These are phyloP conservation scores for Microtus ochrogaster DNA, from an alignment of 2,113 vertebrate species.

Conservation along the genomic window DNA sequence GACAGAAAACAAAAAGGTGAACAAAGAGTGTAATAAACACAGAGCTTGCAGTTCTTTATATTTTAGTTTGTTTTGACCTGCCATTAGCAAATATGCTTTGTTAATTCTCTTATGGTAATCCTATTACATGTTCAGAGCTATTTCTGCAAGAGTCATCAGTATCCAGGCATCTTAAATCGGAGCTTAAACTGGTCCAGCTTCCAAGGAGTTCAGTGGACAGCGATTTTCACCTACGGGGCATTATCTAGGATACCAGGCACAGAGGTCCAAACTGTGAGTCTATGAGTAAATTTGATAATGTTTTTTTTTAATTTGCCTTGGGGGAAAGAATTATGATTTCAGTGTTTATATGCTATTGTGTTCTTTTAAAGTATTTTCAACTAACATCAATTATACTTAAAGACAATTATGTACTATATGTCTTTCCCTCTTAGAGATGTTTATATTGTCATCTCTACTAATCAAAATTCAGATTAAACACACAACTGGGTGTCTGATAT, in stretches of 20 bases:
- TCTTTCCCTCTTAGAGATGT: neutral
- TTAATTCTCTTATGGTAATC: constrained; percentile 94
- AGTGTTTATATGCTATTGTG: neutral
- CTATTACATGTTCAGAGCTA: constrained; percentile 94
- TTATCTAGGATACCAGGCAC: constrained; percentile 81
- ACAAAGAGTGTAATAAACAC: constrained; percentile 13
- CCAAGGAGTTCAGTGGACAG: constrained; percentile 78
- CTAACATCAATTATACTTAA: neutral
- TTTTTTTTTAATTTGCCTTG: constrained; percentile 43
- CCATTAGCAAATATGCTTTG: constrained; percentile 86
- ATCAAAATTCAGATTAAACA: constrained; percentile 37
- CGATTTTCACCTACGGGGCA: constrained; percentile 67
- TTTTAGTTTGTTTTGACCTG: constrained; percentile 75
- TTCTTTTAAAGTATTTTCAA: constrained; percentile 52
- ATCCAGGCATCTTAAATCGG: constrained; percentile 86
- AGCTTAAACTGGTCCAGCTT: constrained; percentile 85
- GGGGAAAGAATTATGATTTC: neutral
- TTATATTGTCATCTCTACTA: neutral
- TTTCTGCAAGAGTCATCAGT: constrained; percentile 90
- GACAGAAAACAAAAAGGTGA: neutral
- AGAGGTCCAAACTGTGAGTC: constrained; percentile 72
- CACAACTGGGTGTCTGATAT: neutral
- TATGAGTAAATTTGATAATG: constrained; percentile 62
- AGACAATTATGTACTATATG: neutral
- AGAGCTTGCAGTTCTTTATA: constrained; percentile 31